These are phyloP conservation scores for Leptobrachium ailaonicum DNA, from an alignment of 2,113 vertebrate species.

Conservation along the genomic window DNA sequence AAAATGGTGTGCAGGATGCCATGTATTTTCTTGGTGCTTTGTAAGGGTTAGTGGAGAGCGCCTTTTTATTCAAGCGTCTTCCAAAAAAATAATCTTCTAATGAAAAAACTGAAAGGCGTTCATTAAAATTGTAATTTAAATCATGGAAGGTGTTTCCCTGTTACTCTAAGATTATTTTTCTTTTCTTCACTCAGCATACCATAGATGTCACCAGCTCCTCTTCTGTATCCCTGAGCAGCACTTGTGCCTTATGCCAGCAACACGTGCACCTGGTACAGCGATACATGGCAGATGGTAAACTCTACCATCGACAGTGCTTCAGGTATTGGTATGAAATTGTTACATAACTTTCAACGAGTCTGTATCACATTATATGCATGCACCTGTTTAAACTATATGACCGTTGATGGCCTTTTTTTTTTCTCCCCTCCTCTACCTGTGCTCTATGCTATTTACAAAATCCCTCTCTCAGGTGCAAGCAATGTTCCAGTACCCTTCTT, in stretches of 20 bases:
- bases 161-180: too few species aligned
- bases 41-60: too few species aligned
- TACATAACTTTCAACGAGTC: too few species aligned
- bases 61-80: too few species aligned
- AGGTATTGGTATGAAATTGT: slow-evolving; percentile 67
- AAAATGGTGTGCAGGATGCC: too few species aligned
- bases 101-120: too few species aligned
- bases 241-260: slow-evolving; percentile 80
- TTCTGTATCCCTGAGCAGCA: slow-evolving; percentile 75
- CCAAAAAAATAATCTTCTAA: too few species aligned
- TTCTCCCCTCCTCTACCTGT: not conserved
- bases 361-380: not conserved
- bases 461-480: slow-evolving; percentile 77
- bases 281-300: slow-evolving; percentile 84
- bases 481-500: slow-evolving; percentile 88
- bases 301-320: slow-evolving; percentile 97
- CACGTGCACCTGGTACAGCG: slow-evolving; percentile 96
- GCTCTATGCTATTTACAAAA: too few species aligned
- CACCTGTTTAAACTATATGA: not conserved
- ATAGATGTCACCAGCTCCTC: not conserved
- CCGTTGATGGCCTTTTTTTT: not conserved
- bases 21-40: too few species aligned
- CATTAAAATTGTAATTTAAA: too few species aligned
- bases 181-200: slow-evolving; percentile 1
- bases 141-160: too few species aligned